Percentiles rank a stretch among this genome's conserved stretches.
Conservation (phyloP, 1,140 invertebrate genomes). For the Riptortus pedestris region DNA sequence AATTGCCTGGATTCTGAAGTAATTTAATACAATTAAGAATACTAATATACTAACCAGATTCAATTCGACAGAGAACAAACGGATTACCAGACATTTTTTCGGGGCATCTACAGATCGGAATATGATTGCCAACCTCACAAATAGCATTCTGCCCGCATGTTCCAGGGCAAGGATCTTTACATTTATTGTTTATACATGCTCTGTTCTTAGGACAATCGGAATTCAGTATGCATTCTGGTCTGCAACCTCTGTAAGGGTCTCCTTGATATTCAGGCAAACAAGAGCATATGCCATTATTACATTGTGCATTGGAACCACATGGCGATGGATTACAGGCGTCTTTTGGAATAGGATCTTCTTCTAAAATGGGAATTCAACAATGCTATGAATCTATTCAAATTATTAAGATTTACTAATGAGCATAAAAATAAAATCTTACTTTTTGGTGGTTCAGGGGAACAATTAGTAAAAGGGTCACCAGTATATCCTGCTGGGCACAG, state of each 20-base stretch:
- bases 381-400: neutral
- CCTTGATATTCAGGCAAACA: conserved; percentile 51
- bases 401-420: neutral
- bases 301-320: conserved; percentile 61
- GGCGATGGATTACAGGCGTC: conserved; percentile 63
- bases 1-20: neutral
- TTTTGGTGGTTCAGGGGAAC: conserved; percentile 36
- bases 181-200: conserved; percentile 62
- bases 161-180: conserved; percentile 60
- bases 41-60: conserved; percentile 37
- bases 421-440: conserved; percentile 19
- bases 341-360: neutral
- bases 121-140: conserved; percentile 50
- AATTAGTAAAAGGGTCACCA: conserved; percentile 60
- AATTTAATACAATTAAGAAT: conserved; percentile 40
- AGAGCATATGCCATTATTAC: conserved; percentile 47
- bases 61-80: conserved; percentile 34
- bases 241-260: conserved; percentile 51
- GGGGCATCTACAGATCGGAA: conserved; percentile 42
- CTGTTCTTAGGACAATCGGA: conserved; percentile 50
- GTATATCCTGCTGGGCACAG: conserved; percentile 52
- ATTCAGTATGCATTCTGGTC: conserved; percentile 53
- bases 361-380: too few species aligned
- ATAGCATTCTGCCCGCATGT: conserved; percentile 58
- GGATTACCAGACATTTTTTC: conserved; percentile 42